Conservation (phyloP, 2,888 invertebrate genomes). For the Caenorhabditis sp. region DNA sequence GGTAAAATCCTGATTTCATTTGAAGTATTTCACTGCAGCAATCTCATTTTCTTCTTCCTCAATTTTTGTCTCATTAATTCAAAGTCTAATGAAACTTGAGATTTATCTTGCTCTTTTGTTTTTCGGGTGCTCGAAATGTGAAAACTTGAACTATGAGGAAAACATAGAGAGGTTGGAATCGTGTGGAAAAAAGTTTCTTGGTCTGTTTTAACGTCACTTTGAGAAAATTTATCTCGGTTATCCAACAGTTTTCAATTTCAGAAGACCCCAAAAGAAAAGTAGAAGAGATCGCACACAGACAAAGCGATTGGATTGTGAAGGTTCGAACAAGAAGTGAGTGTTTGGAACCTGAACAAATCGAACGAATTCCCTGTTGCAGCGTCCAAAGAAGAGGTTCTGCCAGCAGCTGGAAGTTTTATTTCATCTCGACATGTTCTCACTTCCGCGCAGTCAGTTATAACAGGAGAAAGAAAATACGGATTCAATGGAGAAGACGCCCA, state of each 20-base stretch:
- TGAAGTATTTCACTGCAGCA: background rate
- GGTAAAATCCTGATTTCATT: background rate
- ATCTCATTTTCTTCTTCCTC: background rate
- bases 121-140: background rate
- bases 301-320: constrained; percentile 13
- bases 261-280: background rate
- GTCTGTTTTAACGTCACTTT: background rate
- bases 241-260: background rate
- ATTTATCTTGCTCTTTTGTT: background rate
- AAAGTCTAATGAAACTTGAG: background rate
- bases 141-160: constrained; percentile 2
- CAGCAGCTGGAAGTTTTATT: constrained; percentile 24
- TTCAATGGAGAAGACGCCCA: background rate
- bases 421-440: constrained; percentile 23
- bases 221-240: background rate
- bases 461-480: background rate
- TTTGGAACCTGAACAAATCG: background rate
- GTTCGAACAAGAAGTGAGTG: background rate
- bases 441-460: background rate
- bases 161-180: background rate
- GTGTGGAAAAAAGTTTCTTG: constrained; percentile 4
- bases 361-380: background rate
- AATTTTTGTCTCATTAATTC: background rate
- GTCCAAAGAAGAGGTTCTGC: background rate
- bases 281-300: background rate